These are phyloP conservation scores for Coregonus sp. DNA, from an alignment of 2,797 vertebrate genomes.

Conservation along the genomic window DNA sequence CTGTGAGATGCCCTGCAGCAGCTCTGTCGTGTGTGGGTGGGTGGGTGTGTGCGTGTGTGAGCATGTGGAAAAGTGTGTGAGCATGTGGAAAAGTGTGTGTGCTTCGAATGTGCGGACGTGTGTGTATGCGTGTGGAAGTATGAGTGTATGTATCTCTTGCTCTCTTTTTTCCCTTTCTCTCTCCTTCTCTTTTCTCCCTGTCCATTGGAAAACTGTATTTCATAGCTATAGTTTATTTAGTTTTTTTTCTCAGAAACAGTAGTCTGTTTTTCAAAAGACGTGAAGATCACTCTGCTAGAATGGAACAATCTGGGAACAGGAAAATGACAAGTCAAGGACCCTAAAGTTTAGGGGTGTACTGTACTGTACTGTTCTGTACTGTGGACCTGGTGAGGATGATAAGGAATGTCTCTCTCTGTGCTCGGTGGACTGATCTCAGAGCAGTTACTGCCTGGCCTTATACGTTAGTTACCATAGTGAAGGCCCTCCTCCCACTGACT, in stretches of 20 bases:
- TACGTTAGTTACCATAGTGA: constrained; percentile 64
- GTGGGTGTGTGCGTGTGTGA: constrained; percentile 14
- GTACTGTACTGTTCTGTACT: constrained; percentile 43
- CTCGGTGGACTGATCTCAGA: constrained; percentile 58
- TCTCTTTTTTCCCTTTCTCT: constrained; percentile 30
- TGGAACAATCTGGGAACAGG: constrained; percentile 56
- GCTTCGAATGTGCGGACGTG: no score
- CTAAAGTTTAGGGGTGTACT: constrained; percentile 37
- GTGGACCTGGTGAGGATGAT: constrained; percentile 50
- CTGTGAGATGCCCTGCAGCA: background rate
- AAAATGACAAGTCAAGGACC: constrained; percentile 59
- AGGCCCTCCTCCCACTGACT: constrained; percentile 66
- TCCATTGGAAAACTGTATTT: constrained; percentile 43
- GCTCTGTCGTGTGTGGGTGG: constrained; percentile 2
- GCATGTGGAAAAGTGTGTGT: no score
- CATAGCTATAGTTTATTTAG: constrained; percentile 53
- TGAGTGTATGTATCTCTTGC: constrained; percentile 27
- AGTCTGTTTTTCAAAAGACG: constrained; percentile 58
- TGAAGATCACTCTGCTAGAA: constrained; percentile 44
- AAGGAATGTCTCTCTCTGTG: constrained; percentile 40
- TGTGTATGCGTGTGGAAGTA: background rate
- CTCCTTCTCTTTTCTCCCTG: constrained; percentile 42
- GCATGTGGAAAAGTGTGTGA: no score
- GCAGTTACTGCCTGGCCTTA: constrained; percentile 66
- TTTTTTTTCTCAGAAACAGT: constrained; percentile 34